Evolutionary conservation across 2,797 vertebrate species (phyloP), one percentile per base, ranked within the genome.

Genomic region (Chanos chanos): DNA sequence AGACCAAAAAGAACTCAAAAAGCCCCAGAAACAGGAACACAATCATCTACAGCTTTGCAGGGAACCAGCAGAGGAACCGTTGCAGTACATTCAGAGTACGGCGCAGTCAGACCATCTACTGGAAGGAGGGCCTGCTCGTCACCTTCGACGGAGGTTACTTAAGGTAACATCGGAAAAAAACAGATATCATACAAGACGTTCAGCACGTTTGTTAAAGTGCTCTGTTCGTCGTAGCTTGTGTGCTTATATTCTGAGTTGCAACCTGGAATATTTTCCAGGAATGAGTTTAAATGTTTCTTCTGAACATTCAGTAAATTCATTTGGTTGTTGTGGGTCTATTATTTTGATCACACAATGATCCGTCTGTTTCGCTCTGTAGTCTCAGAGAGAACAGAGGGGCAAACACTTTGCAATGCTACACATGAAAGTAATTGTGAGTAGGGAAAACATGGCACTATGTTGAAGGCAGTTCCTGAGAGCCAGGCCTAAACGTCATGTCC

Each of bases 101-200:
- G 31, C 92, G 96, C 72, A 97, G 90, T 70, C 94, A 98, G 79
- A 99, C 96, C 65, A 89, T 98, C 83, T 99, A 99, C 81, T 99
- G 97, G 97, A 97, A 95, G 78, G 97, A 99, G 74, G 97, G 97
- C 31, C 89, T 99, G 65, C 89, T 96, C 76, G 94, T 97, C 79
- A 95, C 93, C 1, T 98, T 96, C 50, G 92, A 94, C 9, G 95
- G 96, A n/a, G 97, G 97, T 55, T 96, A 94, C 85, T 88, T 99
- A 71, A 99, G 97, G 97, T 99, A 74, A 85, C 83, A 70, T 60
- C 5, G 5, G 6, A 3, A n/a, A n/a, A n/a, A n/a, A n/a, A n/a
- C n/a, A n/a, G n/a, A n/a, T n/a, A 28, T 27, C 4, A 7, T 28
- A 7, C 27, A 7, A 1, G 2, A 28, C 27, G 28, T 4, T 4